Evolutionary conservation across 2,888 invertebrate genomes (phyloP), one percentile per base, ranked within the genome.

Genomic region (Rotaria sp.): DNA sequence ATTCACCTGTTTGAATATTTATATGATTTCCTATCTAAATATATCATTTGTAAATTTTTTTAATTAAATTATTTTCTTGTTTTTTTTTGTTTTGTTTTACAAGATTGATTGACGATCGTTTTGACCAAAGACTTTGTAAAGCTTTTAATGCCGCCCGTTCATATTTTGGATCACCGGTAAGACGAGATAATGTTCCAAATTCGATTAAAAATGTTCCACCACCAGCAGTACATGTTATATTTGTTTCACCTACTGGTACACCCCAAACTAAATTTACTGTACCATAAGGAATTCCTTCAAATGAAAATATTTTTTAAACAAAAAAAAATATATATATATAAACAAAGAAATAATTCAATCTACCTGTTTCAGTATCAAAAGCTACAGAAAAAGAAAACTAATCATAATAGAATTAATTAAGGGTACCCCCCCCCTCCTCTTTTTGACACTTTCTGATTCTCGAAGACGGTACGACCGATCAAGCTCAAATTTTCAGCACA

Each of bases 161-260:
- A 92, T 96, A 99, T 55, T 96, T 92, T 0, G 96, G 91, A 88
- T 92, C 90, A 84, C 97, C 97, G 15, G 97, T 97, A 0, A 98
- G 93, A 87, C 96, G 93, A 89, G 96, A 96, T 15, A 98, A 92
- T 0, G 97, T 94, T 1, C 96, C 97, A 92, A 99, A 98, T 92
- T 99, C 99, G 30, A 99, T 93, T 67, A 99, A 94, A 91, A 96
- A 98, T 5, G 99, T 99, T 1, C 97, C 97, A 74, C 98, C 96
- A 2, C 98, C 97, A 26, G 99, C 99, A 0, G 98, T 97, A 90
- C 98, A 98, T 0, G 98, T 99, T 0, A 99, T 94, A 59, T 96
- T 94, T 0, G 99, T 99, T 92, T 99, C 99, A 18, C 95, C 96
- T 55, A 93, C 93, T 0, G 98, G 98, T 1, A 99, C 96, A 26